Evolutionary conservation across 2,113 vertebrate species (phyloP), one percentile per base, ranked within the genome.

Genomic region (Pterocles burchelli): DNA sequence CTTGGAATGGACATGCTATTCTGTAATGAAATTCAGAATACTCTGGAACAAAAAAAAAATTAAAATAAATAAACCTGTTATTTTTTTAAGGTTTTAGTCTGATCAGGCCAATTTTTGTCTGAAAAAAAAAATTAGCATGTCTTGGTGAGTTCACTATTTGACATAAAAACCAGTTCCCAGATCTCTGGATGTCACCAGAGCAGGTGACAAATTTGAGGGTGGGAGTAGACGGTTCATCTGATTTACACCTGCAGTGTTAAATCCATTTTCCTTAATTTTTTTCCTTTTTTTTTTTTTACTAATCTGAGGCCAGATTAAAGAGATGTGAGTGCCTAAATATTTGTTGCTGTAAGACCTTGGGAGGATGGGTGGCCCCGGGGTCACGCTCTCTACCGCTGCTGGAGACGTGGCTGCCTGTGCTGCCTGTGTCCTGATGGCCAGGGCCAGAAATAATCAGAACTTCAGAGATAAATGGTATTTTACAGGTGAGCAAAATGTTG

Each of bases 351-450:
- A 55, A 31, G n/a, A 58, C 9, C 5, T n/a, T 16, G 29, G 28
- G 43, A 70, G 46, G n/a, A n/a, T 26, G 63, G 6, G 4, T 49
- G 80, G 16, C 9, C 24, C 1, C 0, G 6, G 20, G 14, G 24
- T 24, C n/a, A 9, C 0, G 0, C 17, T 11, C 38, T 0, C 0
- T 34, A 15, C 10, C 15, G 6, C 36, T 66, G 29, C 14, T 1
- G 3, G 54, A 38, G 13, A 6, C 34, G n/a, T 0, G 0, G 34
- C 13, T n/a, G 45, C 61, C 61, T 10, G 22, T 2, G 0, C 31
- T 84, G 57, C 43, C 70, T 45, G 66, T 41, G 41, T 25, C 59
- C 72, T 74, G 55, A 54, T 54, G 55, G 24, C 70, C 4, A 4
- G 34, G 33, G 8, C 33, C 33, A 62, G 41, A 83, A 92, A 36